Evolutionary conservation across 1,140 invertebrate genomes (phyloP).

Genomic region (Psilanteris sp.): DNA sequence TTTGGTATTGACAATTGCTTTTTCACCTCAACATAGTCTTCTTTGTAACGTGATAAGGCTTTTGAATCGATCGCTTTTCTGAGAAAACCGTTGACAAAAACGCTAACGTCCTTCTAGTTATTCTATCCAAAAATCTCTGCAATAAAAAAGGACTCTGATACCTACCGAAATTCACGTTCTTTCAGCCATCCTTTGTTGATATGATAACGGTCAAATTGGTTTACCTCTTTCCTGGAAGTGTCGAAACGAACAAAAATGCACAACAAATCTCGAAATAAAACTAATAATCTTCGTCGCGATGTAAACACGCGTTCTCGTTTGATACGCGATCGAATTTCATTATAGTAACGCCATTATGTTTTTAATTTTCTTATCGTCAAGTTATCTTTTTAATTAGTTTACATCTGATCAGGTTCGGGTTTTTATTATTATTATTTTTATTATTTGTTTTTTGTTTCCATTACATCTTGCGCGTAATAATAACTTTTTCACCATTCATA

Average conservation of each 20-base stretch:
- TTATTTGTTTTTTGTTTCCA: too few relatives aligned
- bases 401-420: too few relatives aligned
- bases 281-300: slow-evolving; percentile 5
- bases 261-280: slow-evolving; percentile 11
- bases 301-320: slow-evolving; percentile 5
- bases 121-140: slow-evolving; percentile 14
- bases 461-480: too few relatives aligned
- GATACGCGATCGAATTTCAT: too few relatives aligned
- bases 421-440: too few relatives aligned
- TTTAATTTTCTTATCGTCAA: too few relatives aligned
- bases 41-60: slow-evolving; percentile 5
- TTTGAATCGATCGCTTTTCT: slow-evolving; percentile 1
- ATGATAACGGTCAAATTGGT: slow-evolving; percentile 34
- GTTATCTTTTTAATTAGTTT: too few relatives aligned
- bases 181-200: slow-evolving; percentile 29
- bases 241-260: slow-evolving; percentile 2
- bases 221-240: slow-evolving; percentile 10
- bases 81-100: slow-evolving; percentile 10
- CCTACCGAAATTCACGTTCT: slow-evolving; percentile 2
- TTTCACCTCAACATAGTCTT: background rate
- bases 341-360: too few relatives aligned
- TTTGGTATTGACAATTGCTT: too few relatives aligned
- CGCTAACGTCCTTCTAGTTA: slow-evolving; percentile 2
- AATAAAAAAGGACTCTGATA: background rate
- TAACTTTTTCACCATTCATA: too few relatives aligned